Conservation (phyloP, 2,797 vertebrate species). For the Urophycis tenuis region DNA sequence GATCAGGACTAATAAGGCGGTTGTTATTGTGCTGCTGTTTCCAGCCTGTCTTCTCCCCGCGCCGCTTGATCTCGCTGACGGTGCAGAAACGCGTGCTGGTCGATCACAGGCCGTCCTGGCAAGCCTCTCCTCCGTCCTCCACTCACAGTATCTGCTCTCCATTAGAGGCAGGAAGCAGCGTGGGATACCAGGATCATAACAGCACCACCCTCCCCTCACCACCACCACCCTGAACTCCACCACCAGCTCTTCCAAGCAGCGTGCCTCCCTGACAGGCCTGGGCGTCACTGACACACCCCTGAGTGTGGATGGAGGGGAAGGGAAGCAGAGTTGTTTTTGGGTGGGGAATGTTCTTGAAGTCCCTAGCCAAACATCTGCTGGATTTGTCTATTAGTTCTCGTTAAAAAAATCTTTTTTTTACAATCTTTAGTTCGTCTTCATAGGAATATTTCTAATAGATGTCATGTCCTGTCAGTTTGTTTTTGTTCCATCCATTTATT, state of each 20-base stretch:
- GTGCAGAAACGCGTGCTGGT: slow-evolving; percentile 39
- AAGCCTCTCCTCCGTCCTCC: too few species aligned
- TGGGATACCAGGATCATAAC: background rate
- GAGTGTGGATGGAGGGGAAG: slow-evolving; percentile 31
- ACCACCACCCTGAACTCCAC: slow-evolving; percentile 26
- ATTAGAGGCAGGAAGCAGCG: slow-evolving; percentile 29
- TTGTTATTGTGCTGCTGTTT: slow-evolving; percentile 38
- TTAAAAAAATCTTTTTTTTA: background rate
- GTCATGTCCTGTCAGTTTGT: background rate
- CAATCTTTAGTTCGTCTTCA: background rate
- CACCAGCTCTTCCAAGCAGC: slow-evolving; percentile 7
- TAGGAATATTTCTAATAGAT: background rate
- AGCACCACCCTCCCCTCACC: background rate
- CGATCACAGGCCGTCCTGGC: slow-evolving; percentile 23
- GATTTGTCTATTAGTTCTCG: slow-evolving; percentile 47
- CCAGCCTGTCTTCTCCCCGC: slow-evolving; percentile 25
- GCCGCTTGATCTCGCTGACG: slow-evolving; percentile 34
- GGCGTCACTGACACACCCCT: background rate
- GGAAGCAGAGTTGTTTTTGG: slow-evolving; percentile 44
- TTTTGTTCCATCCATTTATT: background rate
- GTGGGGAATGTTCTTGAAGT: slow-evolving; percentile 67
- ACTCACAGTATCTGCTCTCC: slow-evolving; percentile 39
- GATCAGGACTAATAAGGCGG: slow-evolving; percentile 12
- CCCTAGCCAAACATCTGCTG: slow-evolving; percentile 70
- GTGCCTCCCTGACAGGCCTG: slow-evolving; percentile 13